Base-by-base conservation (phyloP, 2,113 vertebrate species). In the Cairina moschata region DNA sequence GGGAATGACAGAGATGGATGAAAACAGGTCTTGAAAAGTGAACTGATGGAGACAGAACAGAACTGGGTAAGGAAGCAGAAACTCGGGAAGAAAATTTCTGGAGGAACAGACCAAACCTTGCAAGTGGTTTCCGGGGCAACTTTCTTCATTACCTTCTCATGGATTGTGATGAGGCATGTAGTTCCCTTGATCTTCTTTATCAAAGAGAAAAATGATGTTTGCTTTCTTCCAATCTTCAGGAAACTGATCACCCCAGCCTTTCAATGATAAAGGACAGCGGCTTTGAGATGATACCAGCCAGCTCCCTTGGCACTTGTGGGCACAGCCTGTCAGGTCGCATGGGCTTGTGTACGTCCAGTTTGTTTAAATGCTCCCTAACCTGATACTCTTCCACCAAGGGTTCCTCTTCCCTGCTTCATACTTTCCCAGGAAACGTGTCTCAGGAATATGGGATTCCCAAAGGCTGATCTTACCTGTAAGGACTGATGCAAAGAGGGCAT, bases 291-390 rank as follows among this genome's bases (percentile, higher is more conserved):
- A 16, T 29, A 76, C 31, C 16, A 1, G 8, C 36, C 5, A 26
- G 11, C 31, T 76, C 12, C 22, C 58, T 55, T 0, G 0, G 66
- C 71, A 36, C 66, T 29, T 5, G 25, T 12, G 3, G 34, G 31
- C 48, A 18, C 44, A 71, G 44, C 60, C 68, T 87, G 21, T 34
- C 55, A 58, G 48, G 44, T 21, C 34, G 46, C 8, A 1, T 12
- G 32, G 38, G 8, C n/a, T 4, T 23, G 20, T 18, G 31, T 29
- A 21, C 0, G 0, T 58, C 52, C 22, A 1, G 1, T 26, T 67
- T 23, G 1, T 26, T 67, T 26, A 69, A 91, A 2, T 10, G 32
- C 25, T 67, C 76, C 72, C 60, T 40, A 15, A 38, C 15, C 31
- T 11, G 50, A 11, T 54, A 29, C 40, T 71, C 44, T 65, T 55